Conservation (phyloP, 1,140 invertebrate species). For the Agraylea sexmaculata region DNA sequence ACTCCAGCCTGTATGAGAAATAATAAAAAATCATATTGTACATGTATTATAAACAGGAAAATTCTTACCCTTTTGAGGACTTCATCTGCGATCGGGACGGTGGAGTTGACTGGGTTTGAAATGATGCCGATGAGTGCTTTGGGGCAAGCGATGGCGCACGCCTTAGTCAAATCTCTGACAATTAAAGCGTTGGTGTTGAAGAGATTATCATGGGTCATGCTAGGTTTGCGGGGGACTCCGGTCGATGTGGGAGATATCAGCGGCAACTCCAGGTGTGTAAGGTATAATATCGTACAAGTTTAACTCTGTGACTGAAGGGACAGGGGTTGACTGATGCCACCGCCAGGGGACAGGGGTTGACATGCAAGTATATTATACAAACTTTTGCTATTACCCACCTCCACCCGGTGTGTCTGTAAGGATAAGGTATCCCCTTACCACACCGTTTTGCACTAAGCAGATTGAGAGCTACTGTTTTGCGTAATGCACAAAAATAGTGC, state of each 20-base stretch:
- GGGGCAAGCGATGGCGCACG: slow-evolving; percentile 73
- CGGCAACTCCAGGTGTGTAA: slow-evolving; percentile 90
- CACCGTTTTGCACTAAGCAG: too few species aligned
- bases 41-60: too few species aligned
- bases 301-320: slow-evolving; percentile 77
- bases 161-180: slow-evolving; percentile 74
- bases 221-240: slow-evolving; percentile 94
- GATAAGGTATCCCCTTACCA: too few species aligned
- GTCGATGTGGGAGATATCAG: slow-evolving; percentile 97
- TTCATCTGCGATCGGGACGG: slow-evolving; percentile 92
- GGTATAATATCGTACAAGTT: slow-evolving; percentile 87
- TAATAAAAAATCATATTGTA: too few species aligned
- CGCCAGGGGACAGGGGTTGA: too few species aligned
- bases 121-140: slow-evolving; percentile 92
- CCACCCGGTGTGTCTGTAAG: too few species aligned
- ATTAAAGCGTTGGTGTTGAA: slow-evolving; percentile 98
- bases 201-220: slow-evolving; percentile 88
- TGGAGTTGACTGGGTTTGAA: slow-evolving; percentile 96
- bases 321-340: slow-evolving; percentile 96
- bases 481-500: too few species aligned
- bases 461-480: too few species aligned
- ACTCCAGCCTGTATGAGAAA: slow-evolving; percentile 45
- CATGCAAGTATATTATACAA: too few species aligned
- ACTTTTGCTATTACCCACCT: too few species aligned
- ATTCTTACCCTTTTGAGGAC: slow-evolving; percentile 72